Base-by-base conservation (phyloP, 2,797 vertebrate species). In the Protonibea diacanthus region DNA sequence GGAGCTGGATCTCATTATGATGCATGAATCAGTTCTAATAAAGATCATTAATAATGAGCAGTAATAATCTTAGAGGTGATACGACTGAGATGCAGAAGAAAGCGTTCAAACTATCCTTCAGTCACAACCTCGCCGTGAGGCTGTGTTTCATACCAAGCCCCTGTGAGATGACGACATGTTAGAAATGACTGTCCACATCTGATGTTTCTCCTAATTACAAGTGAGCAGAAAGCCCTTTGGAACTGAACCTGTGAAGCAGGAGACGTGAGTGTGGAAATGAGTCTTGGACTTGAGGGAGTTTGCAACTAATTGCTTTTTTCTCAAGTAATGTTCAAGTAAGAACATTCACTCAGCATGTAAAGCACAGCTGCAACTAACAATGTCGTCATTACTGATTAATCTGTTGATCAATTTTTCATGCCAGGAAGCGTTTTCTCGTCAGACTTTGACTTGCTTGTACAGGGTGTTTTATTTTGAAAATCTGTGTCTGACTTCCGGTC, bases 141-240 rank as follows among this genome's bases (percentile, higher is more conserved):
- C 25, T 25, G 9, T 11, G 20, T 58, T 73, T 82, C n/a, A 62
- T 47, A 13, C 7, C 7, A 14, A 72, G 38, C 61, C 62, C 73
- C 74, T 0, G 40, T 11, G 59, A 68, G 73, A 72, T 68, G 71
- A 83, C 52, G 47, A 86, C 83, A 80, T 33, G 23, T 44, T 65
- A 14, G n/a, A 52, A 70, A 61, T n/a, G 15, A 58, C 66, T 5
- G 1, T 68, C 69, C 0, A 73, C 48, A 75, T 49, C 48, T 56
- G 49, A 84, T 29, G 11, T 45, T 63, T 9, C 55, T 47, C 40
- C 49, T 80, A 51, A 86, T 83, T 64, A 76, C n/a, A 38, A 45
- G 44, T 11, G 63, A 76, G 68, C 29, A 71, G 44, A 61, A 27
- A 59, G 11, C 20, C 42, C 56, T 70, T 64, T 63, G 33, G 70